Evolutionary conservation across 2,797 vertebrate genomes (phyloP).

Genomic region (Mus spretus): DNA sequence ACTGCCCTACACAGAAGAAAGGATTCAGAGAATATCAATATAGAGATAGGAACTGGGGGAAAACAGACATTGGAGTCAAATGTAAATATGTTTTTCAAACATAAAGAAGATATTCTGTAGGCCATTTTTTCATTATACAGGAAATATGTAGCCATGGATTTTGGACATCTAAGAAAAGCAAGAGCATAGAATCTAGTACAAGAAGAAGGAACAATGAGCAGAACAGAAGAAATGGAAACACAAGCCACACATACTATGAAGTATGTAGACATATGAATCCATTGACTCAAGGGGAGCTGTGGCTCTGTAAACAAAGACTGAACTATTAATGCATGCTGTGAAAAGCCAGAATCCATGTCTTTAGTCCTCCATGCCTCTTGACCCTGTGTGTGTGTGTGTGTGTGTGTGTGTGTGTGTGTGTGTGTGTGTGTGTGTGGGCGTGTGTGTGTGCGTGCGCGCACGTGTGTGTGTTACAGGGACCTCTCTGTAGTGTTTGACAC

Average conservation of each 20-base stretch:
- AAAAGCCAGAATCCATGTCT: not conserved
- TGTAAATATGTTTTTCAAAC: not conserved
- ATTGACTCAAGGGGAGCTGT: not conserved
- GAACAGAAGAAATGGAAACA: not conserved
- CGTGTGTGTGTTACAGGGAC: too few relatives aligned
- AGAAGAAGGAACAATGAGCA: not conserved
- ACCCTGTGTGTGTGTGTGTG: not conserved
- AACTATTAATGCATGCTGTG: too few relatives aligned
- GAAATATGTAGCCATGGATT: not conserved
- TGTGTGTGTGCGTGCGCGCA: too few relatives aligned
- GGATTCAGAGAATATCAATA: not conserved
- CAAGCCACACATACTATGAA: not conserved
- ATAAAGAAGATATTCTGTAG: not conserved
- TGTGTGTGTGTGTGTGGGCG: too few relatives aligned
- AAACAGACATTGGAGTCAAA: not conserved
- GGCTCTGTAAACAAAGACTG: not conserved
- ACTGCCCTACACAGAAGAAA: not conserved
- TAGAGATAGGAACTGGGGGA: rapidly evolving
- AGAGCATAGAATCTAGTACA: not conserved
- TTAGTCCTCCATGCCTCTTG: too few relatives aligned
- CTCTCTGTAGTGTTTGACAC: not conserved
- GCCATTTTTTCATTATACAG: not conserved
- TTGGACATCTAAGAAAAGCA: not conserved
- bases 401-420: not conserved
- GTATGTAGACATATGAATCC: not conserved